phyloP scores from a whole-genome alignment of 2,797 vertebrate species.

The Diceros bicornis region DNA sequence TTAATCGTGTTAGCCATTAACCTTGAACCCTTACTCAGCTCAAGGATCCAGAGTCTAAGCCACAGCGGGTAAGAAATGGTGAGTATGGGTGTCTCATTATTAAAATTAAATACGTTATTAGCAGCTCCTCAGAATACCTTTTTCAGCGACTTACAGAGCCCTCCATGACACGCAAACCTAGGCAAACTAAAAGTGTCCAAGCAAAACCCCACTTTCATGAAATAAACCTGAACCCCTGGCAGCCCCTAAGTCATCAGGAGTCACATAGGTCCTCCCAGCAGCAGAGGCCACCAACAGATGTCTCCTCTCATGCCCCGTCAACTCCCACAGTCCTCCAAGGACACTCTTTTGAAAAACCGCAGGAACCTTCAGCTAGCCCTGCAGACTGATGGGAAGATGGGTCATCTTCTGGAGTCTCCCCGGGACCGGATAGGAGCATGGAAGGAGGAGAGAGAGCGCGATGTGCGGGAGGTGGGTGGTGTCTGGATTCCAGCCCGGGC shows the following conservation, averaged over 20 bases:
- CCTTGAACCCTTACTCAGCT: not conserved
- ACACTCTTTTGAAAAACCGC: not conserved
- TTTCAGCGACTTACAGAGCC: not conserved
- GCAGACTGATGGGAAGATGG: not conserved
- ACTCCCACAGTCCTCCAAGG: not conserved
- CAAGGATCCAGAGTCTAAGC: slow-evolving; percentile 58
- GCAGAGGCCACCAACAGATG: accelerated
- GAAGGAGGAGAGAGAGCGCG: accelerated
- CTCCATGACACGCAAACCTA: not conserved
- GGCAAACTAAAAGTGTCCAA: not conserved
- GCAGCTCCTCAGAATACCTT: slow-evolving; percentile 53
- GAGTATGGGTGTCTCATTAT: slow-evolving; percentile 40
- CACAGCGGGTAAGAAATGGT: slow-evolving; percentile 53
- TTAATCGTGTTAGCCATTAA: slow-evolving; percentile 6
- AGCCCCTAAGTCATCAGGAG: accelerated
- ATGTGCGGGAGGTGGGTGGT: accelerated
- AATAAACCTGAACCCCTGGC: not conserved
- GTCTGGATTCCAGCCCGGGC: not conserved
- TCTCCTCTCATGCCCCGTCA: not conserved
- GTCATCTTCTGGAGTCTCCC: not conserved
- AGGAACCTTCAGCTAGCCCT: not conserved
- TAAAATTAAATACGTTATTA: slow-evolving; percentile 74
- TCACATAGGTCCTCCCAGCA: not conserved
- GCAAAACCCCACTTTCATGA: not conserved
- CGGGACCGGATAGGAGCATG: accelerated